Base-by-base conservation (phyloP, 2,888 invertebrate genomes). In the Drosophila antonietae region DNA sequence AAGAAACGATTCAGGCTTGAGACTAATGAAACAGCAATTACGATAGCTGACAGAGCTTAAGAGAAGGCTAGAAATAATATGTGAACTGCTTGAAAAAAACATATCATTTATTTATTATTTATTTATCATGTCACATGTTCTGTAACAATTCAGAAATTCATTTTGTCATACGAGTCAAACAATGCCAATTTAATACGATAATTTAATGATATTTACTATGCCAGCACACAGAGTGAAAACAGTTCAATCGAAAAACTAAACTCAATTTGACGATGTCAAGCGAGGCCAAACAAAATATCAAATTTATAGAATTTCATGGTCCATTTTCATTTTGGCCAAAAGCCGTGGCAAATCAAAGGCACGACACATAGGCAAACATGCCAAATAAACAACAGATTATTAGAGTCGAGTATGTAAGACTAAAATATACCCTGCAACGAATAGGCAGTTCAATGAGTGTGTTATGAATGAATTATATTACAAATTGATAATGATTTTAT, bases 301-400 rank as follows among this genome's bases (percentile, higher is more conserved):
- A 80, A 86, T 84, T 86, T 79, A 83, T 86, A 78, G 86, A 84
- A 84, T 80, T 83, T 80, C 53, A 68, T 72, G 75, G 77, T 57
- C 18, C 62, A 71, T 53, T 76, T 68, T 67, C 58, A 41, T 59
- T 47, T 51, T 60, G 44, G 18, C 56, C 60, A 58, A 52, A 35
- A 56, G 49, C 41, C 20, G 58, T 52, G 53, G 35, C 69, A 85
- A 81, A 81, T 86, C 81, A 79, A 81, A 81, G 72, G 55, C 71
- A n/a, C 51, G 51, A 47, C 44, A 60, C 46, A 43, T n/a, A 31
- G 44, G 28, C 61, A 72, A 67, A 61, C 47, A 71, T 57, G 55
- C 8, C 63, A 61, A 73, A 56, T 49, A 56, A 70, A 65, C 62
- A 63, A 46, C 37, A 28, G 7, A 14, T 4, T 12, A 28, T 12